Conservation (phyloP, 2,888 invertebrate species). For the Agrotis exclamationis region DNA sequence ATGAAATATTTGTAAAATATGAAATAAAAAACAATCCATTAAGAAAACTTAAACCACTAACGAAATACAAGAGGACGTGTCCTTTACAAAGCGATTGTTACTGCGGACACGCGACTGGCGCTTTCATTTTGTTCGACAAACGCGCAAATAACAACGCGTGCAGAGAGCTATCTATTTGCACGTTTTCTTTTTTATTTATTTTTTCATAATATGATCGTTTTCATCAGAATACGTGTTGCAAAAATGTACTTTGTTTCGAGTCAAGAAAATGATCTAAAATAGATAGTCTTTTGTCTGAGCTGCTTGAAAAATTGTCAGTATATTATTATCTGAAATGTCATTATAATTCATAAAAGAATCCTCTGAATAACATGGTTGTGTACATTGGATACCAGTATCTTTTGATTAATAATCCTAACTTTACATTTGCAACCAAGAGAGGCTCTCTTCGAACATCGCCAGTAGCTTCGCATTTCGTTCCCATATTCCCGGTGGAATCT, state of each 20-base stretch:
- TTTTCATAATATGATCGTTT: neutral
- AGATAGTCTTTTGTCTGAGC: slow-evolving; percentile 19
- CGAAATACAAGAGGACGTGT: neutral
- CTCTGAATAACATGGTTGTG: slow-evolving; percentile 71
- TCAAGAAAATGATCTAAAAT: slow-evolving; percentile 14
- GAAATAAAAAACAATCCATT: slow-evolving; percentile 1
- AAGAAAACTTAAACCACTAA: neutral
- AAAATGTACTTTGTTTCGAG: slow-evolving; percentile 4
- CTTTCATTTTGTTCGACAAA: neutral
- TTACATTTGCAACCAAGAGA: slow-evolving; percentile 75
- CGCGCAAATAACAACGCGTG: neutral
- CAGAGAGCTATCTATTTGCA: too few species aligned
- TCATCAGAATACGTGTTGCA: neutral
- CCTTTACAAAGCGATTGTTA: neutral
- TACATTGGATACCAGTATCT: slow-evolving; percentile 69
- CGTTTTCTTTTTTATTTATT: too few species aligned
- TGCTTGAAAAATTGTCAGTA: slow-evolving; percentile 7
- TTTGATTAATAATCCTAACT: slow-evolving; percentile 73
- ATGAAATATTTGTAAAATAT: neutral
- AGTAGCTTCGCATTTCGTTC: slow-evolving; percentile 75
- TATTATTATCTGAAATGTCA: neutral
- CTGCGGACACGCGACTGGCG: neutral
- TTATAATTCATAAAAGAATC: slow-evolving; percentile 26
- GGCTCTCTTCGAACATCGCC: slow-evolving; percentile 79
- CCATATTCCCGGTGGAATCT: slow-evolving; percentile 79